These are phyloP conservation scores for Lycocerus yunnanus DNA, from an alignment of 2,888 invertebrate genomes.

Conservation along the genomic window DNA sequence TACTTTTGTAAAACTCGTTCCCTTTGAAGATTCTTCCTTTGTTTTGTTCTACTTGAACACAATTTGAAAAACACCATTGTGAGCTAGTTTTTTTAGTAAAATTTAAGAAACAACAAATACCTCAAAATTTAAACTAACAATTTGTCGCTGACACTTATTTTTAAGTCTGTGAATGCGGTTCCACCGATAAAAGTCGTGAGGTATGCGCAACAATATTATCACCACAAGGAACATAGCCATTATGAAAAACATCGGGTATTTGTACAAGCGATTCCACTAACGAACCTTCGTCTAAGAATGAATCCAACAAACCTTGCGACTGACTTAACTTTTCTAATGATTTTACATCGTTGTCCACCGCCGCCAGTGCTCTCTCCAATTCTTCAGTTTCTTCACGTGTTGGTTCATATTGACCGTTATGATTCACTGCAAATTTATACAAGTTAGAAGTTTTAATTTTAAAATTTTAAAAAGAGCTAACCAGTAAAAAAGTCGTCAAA, in stretches of 20 bases:
- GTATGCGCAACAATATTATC: conserved; percentile 45
- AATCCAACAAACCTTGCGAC: conserved; percentile 64
- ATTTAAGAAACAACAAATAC: conserved; percentile 19
- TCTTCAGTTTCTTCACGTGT: conserved; percentile 86
- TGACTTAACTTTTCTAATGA: conserved; percentile 71
- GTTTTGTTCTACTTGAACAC: conserved; percentile 10
- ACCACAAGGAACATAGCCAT: conserved; percentile 54
- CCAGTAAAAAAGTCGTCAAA: conserved; percentile 82
- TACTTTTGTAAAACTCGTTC: conserved; percentile 13
- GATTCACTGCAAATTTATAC: conserved; percentile 59
- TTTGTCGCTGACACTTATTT: conserved; percentile 10
- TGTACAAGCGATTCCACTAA: conserved; percentile 57
- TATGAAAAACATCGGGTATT: conserved; percentile 59
- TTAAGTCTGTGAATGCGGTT: conserved; percentile 36
- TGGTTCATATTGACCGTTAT: conserved; percentile 73
- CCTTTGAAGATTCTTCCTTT: conserved; percentile 5
- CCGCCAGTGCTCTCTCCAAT: conserved; percentile 81
- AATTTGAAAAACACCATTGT: conserved; percentile 10
- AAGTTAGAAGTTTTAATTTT: neutral
- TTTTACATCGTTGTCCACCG: conserved; percentile 75
- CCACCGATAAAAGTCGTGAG: conserved; percentile 34
- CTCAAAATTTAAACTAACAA: conserved; percentile 20
- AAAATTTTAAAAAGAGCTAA: conserved; percentile 43
- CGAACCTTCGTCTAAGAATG: conserved; percentile 65
- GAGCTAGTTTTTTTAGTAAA: conserved; percentile 18